These are phyloP conservation scores for Nettapus auritus DNA, from an alignment of 2,113 vertebrate genomes.

Conservation along the genomic window DNA sequence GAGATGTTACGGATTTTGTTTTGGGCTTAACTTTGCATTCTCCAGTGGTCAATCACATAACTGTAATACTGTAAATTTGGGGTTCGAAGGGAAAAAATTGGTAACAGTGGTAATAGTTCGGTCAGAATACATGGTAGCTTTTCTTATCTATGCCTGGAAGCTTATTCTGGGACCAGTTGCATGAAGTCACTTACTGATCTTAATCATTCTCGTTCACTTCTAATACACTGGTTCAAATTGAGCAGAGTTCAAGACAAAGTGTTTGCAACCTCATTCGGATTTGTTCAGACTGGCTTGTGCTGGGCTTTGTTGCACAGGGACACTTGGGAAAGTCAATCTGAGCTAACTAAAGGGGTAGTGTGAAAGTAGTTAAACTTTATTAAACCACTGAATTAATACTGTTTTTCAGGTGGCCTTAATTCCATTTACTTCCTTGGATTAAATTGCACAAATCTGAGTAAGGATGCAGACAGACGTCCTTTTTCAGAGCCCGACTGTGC, in stretches of 20 bases:
- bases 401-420: neutral
- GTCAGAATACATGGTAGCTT: neutral
- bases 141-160: neutral
- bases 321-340: neutral
- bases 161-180: neutral
- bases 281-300: slow-evolving; percentile 1
- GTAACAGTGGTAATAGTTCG: neutral
- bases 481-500: neutral
- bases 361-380: slow-evolving; percentile 1
- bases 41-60: neutral
- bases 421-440: slow-evolving; percentile 12
- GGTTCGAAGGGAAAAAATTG: neutral
- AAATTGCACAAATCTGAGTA: neutral
- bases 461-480: neutral
- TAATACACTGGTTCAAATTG: neutral
- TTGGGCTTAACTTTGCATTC: neutral
- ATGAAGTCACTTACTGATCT: slow-evolving; percentile 5
- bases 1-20: neutral
- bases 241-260: neutral
- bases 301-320: neutral
- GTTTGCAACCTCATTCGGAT: neutral
- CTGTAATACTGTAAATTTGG: neutral
- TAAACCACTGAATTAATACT: neutral
- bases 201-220: neutral
- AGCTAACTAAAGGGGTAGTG: neutral